Conservation (phyloP, 2,113 vertebrate species). For the Myiozetetes cayanensis region DNA sequence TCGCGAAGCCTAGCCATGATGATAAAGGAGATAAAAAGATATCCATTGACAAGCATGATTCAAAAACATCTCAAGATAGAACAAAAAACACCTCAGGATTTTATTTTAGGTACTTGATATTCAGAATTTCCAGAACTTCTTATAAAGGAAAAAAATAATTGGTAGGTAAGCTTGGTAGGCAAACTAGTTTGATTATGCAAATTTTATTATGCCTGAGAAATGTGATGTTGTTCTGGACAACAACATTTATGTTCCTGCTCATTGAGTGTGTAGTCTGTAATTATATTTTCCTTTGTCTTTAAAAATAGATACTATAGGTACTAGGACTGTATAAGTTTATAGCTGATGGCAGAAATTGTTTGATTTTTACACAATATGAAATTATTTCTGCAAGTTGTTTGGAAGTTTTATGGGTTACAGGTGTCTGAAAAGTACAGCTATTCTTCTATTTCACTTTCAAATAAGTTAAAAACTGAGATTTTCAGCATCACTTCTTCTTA, state of each 20-base stretch:
- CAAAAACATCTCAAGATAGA: background rate
- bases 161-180: background rate
- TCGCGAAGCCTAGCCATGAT: too few relatives aligned
- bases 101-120: background rate
- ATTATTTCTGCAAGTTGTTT: background rate
- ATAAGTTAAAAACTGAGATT: background rate
- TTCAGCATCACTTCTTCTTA: background rate
- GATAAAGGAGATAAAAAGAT: background rate
- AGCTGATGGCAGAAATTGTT: background rate
- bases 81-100: background rate
- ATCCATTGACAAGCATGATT: background rate
- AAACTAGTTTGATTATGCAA: background rate
- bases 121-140: background rate
- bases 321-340: background rate
- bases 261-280: background rate
- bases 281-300: background rate
- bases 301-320: background rate
- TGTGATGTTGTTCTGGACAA: background rate
- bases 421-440: background rate
- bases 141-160: background rate
- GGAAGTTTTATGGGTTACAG: background rate
- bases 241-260: background rate
- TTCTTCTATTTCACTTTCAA: background rate
- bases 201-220: background rate
- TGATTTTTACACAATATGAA: background rate